Percentiles rank a stretch among this genome's conserved stretches.
phyloP scores from a whole-genome alignment of 2,113 vertebrate species.

The Larimichthys crocea region DNA sequence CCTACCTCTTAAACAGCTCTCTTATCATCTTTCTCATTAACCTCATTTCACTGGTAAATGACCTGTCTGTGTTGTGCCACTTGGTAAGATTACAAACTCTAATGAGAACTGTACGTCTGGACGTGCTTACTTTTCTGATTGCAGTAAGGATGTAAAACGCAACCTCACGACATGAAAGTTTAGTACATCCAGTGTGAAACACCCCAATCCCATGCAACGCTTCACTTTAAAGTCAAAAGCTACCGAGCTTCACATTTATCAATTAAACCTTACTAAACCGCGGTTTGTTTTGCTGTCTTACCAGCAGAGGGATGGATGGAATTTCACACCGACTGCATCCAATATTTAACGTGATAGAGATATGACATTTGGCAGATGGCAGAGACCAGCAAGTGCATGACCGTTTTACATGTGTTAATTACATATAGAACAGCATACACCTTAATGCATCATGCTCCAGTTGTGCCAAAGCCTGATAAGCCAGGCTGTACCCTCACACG shows the following conservation, averaged over 20 bases:
- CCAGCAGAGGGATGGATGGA: neutral
- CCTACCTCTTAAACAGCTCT: conserved; percentile 7
- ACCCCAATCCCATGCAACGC: conserved; percentile 11
- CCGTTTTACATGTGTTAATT: conserved; percentile 52
- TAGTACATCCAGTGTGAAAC: neutral
- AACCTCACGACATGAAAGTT: neutral
- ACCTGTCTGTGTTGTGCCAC: conserved; percentile 2
- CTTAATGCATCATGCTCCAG: conserved; percentile 61
- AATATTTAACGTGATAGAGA: conserved; percentile 12
- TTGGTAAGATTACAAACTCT: neutral
- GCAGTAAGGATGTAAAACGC: neutral
- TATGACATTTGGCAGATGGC: conserved; percentile 23
- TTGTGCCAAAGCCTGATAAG: conserved; percentile 43
- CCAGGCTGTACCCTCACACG: conserved; percentile 8
- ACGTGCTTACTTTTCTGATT: neutral
- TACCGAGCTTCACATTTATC: conserved; percentile 19
- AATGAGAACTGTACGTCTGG: conserved; percentile 11
- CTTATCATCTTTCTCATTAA: conserved; percentile 38
- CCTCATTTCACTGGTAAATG: conserved; percentile 26
- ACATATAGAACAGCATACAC: conserved; percentile 30
- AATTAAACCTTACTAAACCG: conserved; percentile 18
- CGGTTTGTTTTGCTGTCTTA: conserved; percentile 11
- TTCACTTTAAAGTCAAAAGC: conserved; percentile 20
- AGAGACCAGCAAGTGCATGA: conserved; percentile 7
- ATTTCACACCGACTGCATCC: conserved; percentile 38